Evolutionary conservation across 2,888 invertebrate species (phyloP), one percentile per base, ranked within the genome.

Genomic region (Lepidonotus clava): DNA sequence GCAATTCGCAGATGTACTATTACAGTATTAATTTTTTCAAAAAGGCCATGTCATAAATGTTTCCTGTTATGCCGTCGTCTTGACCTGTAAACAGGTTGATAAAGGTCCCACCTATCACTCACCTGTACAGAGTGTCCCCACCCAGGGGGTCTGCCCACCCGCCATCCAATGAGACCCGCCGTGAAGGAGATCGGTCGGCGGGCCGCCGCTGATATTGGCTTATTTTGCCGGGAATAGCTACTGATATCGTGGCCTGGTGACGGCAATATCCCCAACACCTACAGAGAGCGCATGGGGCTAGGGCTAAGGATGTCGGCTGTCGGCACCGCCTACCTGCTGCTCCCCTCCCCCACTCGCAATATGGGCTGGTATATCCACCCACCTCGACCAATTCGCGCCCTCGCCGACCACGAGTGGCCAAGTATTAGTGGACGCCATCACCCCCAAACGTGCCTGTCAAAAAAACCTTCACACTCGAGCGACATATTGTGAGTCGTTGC

Each of bases 381-480:
- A 61, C 61, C 61, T 61, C 61, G 24, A 61, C 61, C 53, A 61
- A 24, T 28, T 32, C 61, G 61, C 61, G 4, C 28, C 61, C 61
- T 61, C 11, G 61, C 2, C 61, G 61, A 32, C 61, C 24, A 28
- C 28, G 61, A 61, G 61, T 24, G 61, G 24, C 61, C 61, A 61
- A 32, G 61, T 61, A 61, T 61, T 61, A 61, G 28, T 32, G 11
- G 28, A 11, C 61, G 61, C 61, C 4, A 2, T 2, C n/a, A 11
- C 61, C 28, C 61, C 61, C 61, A n/a, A 5, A 24, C 18, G 24
- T 28, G 61, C 61, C 28, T 61, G 61, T 61, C 61, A 61, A 61
- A 61, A 61, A 61, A 24, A 28, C 61, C 61, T 61, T 61, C 61
- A 61, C 61, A 61, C 61, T 61, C 61, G 28, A 61, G 61, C 61